Conservation (phyloP, 2,113 vertebrate genomes). For the Phalacrocorax aristotelis region DNA sequence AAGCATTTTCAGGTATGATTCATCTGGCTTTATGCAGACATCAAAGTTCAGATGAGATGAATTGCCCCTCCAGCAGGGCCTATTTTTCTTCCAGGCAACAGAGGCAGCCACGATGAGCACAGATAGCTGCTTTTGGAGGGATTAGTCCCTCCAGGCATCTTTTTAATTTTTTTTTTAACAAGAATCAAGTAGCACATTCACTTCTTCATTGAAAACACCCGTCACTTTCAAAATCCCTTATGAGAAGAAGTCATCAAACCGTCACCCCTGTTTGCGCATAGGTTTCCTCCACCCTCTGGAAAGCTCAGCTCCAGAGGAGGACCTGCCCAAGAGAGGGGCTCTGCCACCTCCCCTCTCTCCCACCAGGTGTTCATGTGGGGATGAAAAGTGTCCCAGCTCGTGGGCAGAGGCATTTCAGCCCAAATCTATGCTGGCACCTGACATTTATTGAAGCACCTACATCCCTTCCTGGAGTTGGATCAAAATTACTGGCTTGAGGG, state of each 20-base stretch:
- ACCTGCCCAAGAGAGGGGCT: not conserved
- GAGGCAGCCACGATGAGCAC: not conserved
- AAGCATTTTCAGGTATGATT: not conserved
- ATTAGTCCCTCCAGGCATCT: not conserved
- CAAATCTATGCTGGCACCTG: not conserved
- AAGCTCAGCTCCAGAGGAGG: not conserved
- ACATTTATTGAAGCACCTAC: not conserved
- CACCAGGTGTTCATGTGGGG: rapidly evolving
- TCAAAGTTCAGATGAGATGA: conserved; percentile 7
- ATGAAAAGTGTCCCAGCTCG: not conserved
- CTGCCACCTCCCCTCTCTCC: not conserved
- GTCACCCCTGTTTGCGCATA: not conserved
- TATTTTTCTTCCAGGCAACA: not conserved
- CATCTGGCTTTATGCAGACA: conserved; percentile 1
- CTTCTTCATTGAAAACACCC: not conserved
- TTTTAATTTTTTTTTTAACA: not conserved
- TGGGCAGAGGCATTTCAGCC: not conserved
- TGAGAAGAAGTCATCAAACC: not conserved
- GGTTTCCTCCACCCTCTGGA: not conserved
- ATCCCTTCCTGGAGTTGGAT: not conserved
- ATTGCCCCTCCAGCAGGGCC: not conserved
- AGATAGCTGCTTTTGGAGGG: not conserved
- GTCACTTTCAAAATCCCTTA: not conserved
- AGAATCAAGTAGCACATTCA: not conserved
- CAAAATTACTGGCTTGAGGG: not conserved